Base-by-base conservation (phyloP, 64 coral and sea anemone genomes). In the Pocillopora damicornis region DNA sequence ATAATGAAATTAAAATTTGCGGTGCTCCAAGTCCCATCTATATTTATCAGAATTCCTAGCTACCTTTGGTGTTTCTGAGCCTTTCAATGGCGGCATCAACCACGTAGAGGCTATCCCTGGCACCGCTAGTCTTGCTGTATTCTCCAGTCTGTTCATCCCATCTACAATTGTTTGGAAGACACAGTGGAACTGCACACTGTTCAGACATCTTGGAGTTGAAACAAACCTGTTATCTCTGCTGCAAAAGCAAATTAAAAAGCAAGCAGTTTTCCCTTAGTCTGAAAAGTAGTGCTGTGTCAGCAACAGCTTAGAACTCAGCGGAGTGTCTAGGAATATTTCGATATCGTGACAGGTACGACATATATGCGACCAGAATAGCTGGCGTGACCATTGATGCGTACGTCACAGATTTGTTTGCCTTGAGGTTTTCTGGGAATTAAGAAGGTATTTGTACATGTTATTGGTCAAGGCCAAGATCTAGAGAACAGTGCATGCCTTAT, bases 121-220 rank as follows among this genome's bases (percentile, higher is more conserved):
- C 57, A 63, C 34, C 81, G 10, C 13, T 5, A 9, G 58, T 58
- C 18, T 84, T 86, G 59, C 60, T 66, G 75, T 91, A 91, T 77
- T 91, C 80, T 18, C 89, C 89, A 57, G 89, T 86, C 35, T 68
- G 69, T 30, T 78, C 73, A 71, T 91, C 63, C 89, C 89, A 91
- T 17, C 38, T 77, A 57, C 80, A 91, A 60, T 91, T 85, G 59
- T 91, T 86, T 30, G 89, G 89, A 66, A 91, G 83, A 30, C 82
- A 76, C 60, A 91, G 60, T 36, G 89, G 89, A 30, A 91, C 37
- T 7, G 89, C 89, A 36, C 36, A 51, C 45, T 74, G 60, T 35
- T 34, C 59, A 22, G 81, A 68, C 81, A 84, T 84, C 65, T 68
- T 68, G 18, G 17, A 18, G 14, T 68, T 68, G 14, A 22, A 68